phyloP scores from a whole-genome alignment of 2,888 invertebrate species.

The Xanthostigma xanthostigma region DNA sequence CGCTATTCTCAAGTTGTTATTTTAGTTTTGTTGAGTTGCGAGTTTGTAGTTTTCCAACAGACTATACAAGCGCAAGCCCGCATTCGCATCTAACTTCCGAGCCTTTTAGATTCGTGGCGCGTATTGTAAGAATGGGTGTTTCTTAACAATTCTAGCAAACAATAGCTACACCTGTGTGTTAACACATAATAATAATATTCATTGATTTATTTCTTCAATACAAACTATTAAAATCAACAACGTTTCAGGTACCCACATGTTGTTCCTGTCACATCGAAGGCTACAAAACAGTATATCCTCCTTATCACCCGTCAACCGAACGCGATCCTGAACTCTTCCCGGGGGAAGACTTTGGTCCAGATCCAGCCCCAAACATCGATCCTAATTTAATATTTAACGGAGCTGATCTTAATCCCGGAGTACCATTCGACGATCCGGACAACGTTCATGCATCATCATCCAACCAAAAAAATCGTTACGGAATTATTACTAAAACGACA shows the following conservation, averaged over 20 bases:
- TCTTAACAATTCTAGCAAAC: no score
- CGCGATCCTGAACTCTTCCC: slow-evolving; percentile 39
- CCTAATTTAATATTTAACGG: slow-evolving; percentile 7
- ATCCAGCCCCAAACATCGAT: slow-evolving; percentile 5
- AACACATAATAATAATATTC: neutral
- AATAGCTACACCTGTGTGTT: no score
- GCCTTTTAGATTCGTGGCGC: no score
- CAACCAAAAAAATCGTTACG: no score
- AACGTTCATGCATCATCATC: neutral
- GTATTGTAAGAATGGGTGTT: no score
- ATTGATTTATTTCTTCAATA: slow-evolving; percentile 1
- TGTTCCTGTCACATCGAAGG: slow-evolving; percentile 72
- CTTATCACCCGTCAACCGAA: slow-evolving; percentile 36
- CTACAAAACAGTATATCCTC: slow-evolving; percentile 52
- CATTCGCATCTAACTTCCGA: no score
- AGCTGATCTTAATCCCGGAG: slow-evolving; percentile 7
- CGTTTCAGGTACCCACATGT: slow-evolving; percentile 53
- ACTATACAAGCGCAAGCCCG: no score
- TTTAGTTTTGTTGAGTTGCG: no score
- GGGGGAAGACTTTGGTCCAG: slow-evolving; percentile 35
- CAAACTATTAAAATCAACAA: neutral
- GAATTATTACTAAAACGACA: neutral
- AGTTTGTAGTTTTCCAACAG: no score
- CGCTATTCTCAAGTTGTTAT: no score
- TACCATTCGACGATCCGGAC: slow-evolving; percentile 8